Evolutionary conservation across 1,140 invertebrate species (phyloP), one percentile per base, ranked within the genome.

Genomic region (Mesaphorura yosii): DNA sequence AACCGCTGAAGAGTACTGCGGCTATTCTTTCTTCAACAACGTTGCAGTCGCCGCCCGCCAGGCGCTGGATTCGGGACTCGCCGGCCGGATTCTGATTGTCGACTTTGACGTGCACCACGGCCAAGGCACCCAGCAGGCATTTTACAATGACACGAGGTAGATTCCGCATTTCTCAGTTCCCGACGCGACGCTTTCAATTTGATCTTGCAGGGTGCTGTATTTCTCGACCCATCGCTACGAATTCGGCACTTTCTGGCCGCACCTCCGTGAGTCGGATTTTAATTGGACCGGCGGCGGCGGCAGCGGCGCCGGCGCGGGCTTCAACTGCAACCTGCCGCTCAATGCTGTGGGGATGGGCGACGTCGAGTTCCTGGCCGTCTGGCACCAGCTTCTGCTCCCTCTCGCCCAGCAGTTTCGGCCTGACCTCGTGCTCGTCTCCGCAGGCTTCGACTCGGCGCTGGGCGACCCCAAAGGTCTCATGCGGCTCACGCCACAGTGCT

Each of bases 81-180:
- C 78, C 1, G 67, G 75, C 46, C 79, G 80, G 64, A 82, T 97
- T 60, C 68, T 97, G 44, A 93, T 97, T 58, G 83, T 98, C 1
- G 95, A 98, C 71, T 96, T 89, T 82, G 95, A 98, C 72, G 84
- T 95, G 10, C 91, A 96, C 71, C 91, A 93, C 70, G 91, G 90
- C 0, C 89, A 95, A 73, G 93, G 83, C 0, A 95, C 88, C 1
- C 95, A 98, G 66, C 81, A 86, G 65, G 83, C 84, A 75, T 97
- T 98, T 71, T 96, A 96, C 66, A 75, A 91, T 56, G 86, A 94
- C 73, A 78, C 86, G 41, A 77, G 86, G 86, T 88, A 73, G n/a
- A 34, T 10, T n/a, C n/a, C n/a, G n/a, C n/a, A 34, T 10, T 34
- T 34, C n/a, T n/a, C n/a, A n/a, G n/a, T n/a, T n/a, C n/a, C n/a